These are phyloP conservation scores for Phaedon cochleariae DNA, from an alignment of 2,888 invertebrate genomes.

Conservation along the genomic window DNA sequence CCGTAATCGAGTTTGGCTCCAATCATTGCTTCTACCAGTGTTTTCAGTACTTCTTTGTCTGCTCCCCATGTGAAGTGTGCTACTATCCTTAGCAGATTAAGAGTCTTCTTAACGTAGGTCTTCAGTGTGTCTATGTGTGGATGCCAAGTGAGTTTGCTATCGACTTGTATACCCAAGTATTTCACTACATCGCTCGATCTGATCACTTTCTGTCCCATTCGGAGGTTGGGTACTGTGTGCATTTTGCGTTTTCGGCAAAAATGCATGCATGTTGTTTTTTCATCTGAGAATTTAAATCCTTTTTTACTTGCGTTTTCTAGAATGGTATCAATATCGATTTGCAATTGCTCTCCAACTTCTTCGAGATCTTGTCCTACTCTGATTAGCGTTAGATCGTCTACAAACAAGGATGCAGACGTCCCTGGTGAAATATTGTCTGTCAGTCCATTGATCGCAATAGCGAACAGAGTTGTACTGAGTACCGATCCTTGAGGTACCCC, in stretches of 20 bases:
- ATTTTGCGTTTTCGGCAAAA: background rate
- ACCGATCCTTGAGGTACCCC: constrained; percentile 36
- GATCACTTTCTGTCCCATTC: background rate
- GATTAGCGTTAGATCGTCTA: too few species aligned
- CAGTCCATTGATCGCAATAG: constrained; percentile 28
- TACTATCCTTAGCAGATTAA: constrained; percentile 7
- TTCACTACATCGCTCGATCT: background rate
- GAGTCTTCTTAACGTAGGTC: background rate
- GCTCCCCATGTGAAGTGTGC: constrained; percentile 16
- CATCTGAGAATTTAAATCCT: background rate
- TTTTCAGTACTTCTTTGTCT: constrained; percentile 1
- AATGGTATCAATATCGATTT: background rate
- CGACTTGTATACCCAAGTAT: constrained; percentile 5
- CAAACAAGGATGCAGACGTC: background rate
- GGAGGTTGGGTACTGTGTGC: background rate
- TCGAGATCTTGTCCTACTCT: too few species aligned
- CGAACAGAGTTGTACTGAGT: constrained; percentile 29
- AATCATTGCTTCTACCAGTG: constrained; percentile 7
- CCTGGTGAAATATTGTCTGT: background rate
- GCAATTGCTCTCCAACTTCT: too few species aligned
- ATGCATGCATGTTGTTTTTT: background rate
- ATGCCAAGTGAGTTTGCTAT: constrained; percentile 14
- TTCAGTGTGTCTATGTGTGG: background rate
- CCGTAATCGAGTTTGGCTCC: constrained; percentile 16
- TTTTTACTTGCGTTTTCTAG: background rate